A percentile compares a stretch with the other conserved stretches of the same genome.
Conservation (phyloP, 2,888 invertebrate species). For the Andrena hattorfiana region DNA sequence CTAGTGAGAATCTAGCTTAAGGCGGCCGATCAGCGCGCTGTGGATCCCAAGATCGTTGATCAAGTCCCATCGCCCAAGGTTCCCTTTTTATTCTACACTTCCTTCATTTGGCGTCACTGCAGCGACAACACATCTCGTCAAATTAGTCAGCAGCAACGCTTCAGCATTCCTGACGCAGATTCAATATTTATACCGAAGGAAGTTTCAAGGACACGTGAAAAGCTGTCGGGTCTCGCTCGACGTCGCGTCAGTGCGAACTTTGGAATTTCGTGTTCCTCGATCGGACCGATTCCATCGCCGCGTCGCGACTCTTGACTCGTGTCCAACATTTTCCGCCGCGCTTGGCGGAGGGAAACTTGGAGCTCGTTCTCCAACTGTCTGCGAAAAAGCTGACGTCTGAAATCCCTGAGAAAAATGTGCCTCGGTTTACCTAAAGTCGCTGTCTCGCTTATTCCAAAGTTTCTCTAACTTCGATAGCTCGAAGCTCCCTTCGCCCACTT, state of each 20-base stretch:
- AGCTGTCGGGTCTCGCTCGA: conserved; percentile 21
- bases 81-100: neutral
- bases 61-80: neutral
- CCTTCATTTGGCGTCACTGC: conserved; percentile 1
- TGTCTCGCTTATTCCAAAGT: neutral
- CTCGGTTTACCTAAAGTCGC: conserved; percentile 11
- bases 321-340: conserved; percentile 12
- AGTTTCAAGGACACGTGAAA: conserved; percentile 31
- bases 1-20: too few species aligned
- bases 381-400: conserved; percentile 26
- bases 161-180: conserved; percentile 24
- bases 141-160: conserved; percentile 26
- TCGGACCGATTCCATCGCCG: conserved; percentile 16
- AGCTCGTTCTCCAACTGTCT: neutral
- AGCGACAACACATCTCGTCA: conserved; percentile 22
- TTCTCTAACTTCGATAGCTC: neutral
- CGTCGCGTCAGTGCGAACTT: conserved; percentile 32
- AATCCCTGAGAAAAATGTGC: conserved; percentile 1
- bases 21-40: too few species aligned
- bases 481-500: neutral
- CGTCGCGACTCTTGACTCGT: neutral
- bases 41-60: too few species aligned
- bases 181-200: conserved; percentile 54
- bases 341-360: conserved; percentile 14
- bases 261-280: conserved; percentile 42